Percentiles rank a stretch among this genome's conserved stretches.
These are phyloP conservation scores for Caenorhabditis sulstoni DNA, from an alignment of 2,888 invertebrate species.

Conservation along the genomic window DNA sequence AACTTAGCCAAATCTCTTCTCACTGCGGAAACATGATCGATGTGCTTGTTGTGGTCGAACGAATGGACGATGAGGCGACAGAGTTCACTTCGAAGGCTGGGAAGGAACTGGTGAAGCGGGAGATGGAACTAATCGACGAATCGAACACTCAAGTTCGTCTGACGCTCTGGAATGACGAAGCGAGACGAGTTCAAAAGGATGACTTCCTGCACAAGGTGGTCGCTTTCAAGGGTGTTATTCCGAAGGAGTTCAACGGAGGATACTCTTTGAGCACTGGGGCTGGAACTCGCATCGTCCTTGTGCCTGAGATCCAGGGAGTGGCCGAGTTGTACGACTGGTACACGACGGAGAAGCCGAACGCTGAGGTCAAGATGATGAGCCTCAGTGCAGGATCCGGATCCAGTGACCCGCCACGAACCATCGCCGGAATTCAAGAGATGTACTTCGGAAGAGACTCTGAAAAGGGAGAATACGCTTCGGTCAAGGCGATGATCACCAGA, in stretches of 20 bases:
- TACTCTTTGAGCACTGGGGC: slow-evolving; percentile 81
- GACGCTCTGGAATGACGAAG: slow-evolving; percentile 91
- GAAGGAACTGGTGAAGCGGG: slow-evolving; percentile 87
- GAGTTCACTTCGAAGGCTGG: slow-evolving; percentile 69
- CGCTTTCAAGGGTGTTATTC: slow-evolving; percentile 89
- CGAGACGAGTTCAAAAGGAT: slow-evolving; percentile 21
- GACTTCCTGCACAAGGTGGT: slow-evolving; percentile 86
- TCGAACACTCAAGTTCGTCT: slow-evolving; percentile 88
- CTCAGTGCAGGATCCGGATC: slow-evolving; percentile 9
- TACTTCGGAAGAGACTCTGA: slow-evolving; percentile 81
- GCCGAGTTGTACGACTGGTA: slow-evolving; percentile 93
- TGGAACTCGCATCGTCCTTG: slow-evolving; percentile 85
- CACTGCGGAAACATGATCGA: slow-evolving; percentile 62
- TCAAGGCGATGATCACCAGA: slow-evolving; percentile 88
- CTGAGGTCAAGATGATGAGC: slow-evolving; percentile 62
- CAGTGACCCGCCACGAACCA: slow-evolving; percentile 38
- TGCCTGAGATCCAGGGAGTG: slow-evolving; percentile 92
- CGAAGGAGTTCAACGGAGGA: slow-evolving; percentile 89
- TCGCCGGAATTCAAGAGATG: slow-evolving; percentile 53
- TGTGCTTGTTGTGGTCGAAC: slow-evolving; percentile 75
- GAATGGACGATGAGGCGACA: slow-evolving; percentile 59
- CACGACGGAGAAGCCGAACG: slow-evolving; percentile 84
- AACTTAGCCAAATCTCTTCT: slow-evolving; percentile 19
- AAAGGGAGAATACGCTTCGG: slow-evolving; percentile 86
- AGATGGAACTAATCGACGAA: slow-evolving; percentile 90